Conservation (phyloP, 53 echinoderm and acorn worm species). For the Crossaster papposus region DNA sequence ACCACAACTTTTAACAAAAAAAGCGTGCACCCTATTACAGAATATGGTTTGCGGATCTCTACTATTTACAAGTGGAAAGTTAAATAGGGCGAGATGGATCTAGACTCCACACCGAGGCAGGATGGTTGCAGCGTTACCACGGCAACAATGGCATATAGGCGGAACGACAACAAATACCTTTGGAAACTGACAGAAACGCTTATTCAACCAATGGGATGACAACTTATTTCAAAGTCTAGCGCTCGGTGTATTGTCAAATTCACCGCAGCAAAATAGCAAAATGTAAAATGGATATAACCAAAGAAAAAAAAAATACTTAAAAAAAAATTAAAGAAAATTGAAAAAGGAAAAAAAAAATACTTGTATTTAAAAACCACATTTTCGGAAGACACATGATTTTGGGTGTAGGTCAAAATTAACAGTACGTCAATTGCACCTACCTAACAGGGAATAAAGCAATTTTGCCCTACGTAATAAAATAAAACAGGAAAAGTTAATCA, state of each 20-base stretch:
- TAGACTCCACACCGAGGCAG: not conserved
- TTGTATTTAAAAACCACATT: constrained; percentile 12
- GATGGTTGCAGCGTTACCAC: not conserved
- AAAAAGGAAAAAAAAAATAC: constrained; percentile 37
- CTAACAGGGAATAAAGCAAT: not conserved
- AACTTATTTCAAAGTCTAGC: not conserved
- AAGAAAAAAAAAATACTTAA: not conserved
- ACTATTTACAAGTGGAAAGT: constrained; percentile 38
- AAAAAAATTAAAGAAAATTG: not conserved
- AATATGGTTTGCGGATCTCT: constrained; percentile 14
- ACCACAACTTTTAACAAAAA: constrained; percentile 19
- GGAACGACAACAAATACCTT: not conserved
- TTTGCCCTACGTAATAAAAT: constrained; percentile 24
- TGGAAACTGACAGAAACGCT: not conserved
- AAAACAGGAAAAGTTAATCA: constrained; percentile 37
- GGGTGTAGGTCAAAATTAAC: constrained; percentile 26
- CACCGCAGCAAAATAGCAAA: not conserved
- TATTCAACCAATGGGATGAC: not conserved
- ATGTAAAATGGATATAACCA: not conserved
- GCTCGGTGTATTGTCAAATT: not conserved
- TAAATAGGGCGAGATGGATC: constrained; percentile 1
- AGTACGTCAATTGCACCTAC: constrained; percentile 35
- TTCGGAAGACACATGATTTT: constrained; percentile 39
- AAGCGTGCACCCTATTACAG: constrained; percentile 42
- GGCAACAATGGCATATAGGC: not conserved